Base-by-base conservation (phyloP, 2,797 vertebrate genomes). In the Myotis planiceps region DNA sequence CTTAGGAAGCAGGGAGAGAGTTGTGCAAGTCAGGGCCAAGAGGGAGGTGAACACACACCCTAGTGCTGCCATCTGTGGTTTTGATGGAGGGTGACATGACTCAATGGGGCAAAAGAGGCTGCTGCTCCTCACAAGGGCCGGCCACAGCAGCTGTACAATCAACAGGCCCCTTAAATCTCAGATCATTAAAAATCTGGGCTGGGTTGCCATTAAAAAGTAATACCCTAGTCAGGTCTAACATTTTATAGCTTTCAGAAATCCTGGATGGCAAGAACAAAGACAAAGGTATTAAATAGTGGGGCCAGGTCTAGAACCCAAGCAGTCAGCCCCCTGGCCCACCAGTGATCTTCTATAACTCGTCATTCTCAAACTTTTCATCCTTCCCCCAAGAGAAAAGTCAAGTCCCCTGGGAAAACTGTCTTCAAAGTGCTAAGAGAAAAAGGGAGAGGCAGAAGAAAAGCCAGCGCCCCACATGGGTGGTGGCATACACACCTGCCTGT, bases 151-250 rank as follows among this genome's bases (percentile, higher is more conserved):
- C 13, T 51, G 4, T 32, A 58, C 32, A 51, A 69, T 60, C 19
- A 39, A 19, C 2, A 13, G 27, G 9, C 18, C 19, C n/a, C 49
- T 79, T 74, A 87, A 69, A 14, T 71, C 37, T 93, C 65, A 60
- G 72, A 9, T 76, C 74, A 79, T 65, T 60, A 78, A 58, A 74
- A 78, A 18, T 80, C 32, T 9, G 9, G 9, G 68, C 25, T 94
- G 37, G 9, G 12, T 88, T 69, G 51, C 82, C n/a, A 27, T 88
- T 83, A 49, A 88, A 96, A 96, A 45, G 25, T 53, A 75, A 76
- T 6, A 74, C 5, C 9, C 15, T 76, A 18, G 2, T 16, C 39
- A 89, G 60, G n/a, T 10, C 14, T 32, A 65, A 87, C 25, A 60
- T n/a, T 80, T 37, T 58, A 75, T 21, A 87, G 15, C 29, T 83